Conservation (phyloP, 2,113 vertebrate genomes). For the Tachycineta bicolor region DNA sequence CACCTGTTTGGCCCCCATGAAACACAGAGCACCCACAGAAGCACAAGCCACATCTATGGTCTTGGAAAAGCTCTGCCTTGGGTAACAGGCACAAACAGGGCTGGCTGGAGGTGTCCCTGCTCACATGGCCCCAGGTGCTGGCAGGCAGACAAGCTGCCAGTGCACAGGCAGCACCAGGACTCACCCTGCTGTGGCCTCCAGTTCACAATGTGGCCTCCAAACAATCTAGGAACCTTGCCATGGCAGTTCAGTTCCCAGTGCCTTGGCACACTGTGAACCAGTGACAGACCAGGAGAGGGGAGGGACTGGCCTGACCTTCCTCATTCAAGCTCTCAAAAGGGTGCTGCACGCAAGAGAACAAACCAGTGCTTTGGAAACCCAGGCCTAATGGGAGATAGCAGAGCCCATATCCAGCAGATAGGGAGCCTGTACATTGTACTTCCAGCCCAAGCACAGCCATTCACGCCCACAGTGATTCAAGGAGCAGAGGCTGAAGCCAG, state of each 20-base stretch:
- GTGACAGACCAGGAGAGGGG: neutral
- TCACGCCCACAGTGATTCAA: neutral
- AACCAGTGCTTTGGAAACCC: neutral
- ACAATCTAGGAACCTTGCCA: neutral
- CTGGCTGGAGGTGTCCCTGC: neutral
- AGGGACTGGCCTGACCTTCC: neutral
- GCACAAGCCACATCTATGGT: neutral
- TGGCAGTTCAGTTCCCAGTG: neutral
- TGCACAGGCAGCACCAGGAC: neutral
- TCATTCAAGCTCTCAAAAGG: neutral
- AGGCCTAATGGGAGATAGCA: neutral
- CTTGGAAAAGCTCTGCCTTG: neutral
- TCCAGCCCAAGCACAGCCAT: rapidly evolving
- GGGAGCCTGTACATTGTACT: neutral
- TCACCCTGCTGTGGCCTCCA: neutral
- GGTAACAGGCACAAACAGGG: neutral
- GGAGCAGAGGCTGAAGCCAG: neutral
- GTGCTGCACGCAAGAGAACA: neutral
- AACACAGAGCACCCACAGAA: neutral
- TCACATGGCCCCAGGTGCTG: neutral
- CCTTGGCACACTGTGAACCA: neutral
- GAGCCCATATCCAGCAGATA: neutral
- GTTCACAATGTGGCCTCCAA: neutral
- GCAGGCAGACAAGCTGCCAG: neutral
- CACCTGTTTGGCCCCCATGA: neutral